Evolutionary conservation across 2,113 vertebrate species (phyloP).

Genomic region (Xenopus tropicalis): UCB_Xtro_10.0 CM004451.2:52421501-52422000

Average conservation of each 20-base stretch:
- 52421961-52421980: slow-evolving; percentile 6
- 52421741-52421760: not conserved
- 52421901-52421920: too few relatives aligned
- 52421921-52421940: not conserved
- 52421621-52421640: slow-evolving; percentile 26
- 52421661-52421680: slow-evolving; percentile 8
- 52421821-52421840: too few relatives aligned
- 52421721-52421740: not conserved
- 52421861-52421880: too few relatives aligned
- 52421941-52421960: slow-evolving; percentile 12
- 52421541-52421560: slow-evolving; percentile 24
- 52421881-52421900: too few relatives aligned
- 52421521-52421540: slow-evolving; percentile 22
- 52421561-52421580: slow-evolving; percentile 29
- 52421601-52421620: slow-evolving; percentile 37
- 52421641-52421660: slow-evolving; percentile 9
- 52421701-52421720: not conserved
- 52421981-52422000: not conserved
- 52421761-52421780: too few relatives aligned
- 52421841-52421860: too few relatives aligned
- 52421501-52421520: slow-evolving; percentile 28
- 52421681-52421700: slow-evolving; percentile 13
- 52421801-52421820: too few relatives aligned
- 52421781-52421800: too few relatives aligned
- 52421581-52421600: slow-evolving; percentile 22